Conservation (phyloP, 2,888 invertebrate genomes). For the Chorisops tibialis region DNA sequence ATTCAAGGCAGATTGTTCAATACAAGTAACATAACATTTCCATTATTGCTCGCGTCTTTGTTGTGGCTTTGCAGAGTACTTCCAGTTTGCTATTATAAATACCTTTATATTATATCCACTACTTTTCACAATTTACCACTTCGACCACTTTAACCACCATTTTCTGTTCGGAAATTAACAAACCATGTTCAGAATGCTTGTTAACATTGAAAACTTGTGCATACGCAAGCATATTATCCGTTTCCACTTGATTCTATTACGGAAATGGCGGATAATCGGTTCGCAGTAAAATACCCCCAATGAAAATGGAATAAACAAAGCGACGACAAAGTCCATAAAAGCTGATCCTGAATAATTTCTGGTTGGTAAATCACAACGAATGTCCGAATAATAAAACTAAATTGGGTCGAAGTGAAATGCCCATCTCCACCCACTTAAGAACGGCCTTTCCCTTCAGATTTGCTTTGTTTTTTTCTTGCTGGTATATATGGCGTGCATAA, state of each 20-base stretch:
- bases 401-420: too few species aligned
- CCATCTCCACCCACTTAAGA: too few species aligned
- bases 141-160: not conserved
- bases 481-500: too few species aligned
- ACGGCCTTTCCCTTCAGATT: too few species aligned
- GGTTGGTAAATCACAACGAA: not conserved
- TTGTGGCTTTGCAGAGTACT: too few species aligned
- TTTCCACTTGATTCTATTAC: constrained; percentile 8
- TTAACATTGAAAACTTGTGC: not conserved
- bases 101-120: too few species aligned
- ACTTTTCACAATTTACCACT: not conserved
- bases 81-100: too few species aligned
- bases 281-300: constrained; percentile 5
- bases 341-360: constrained; percentile 6
- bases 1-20: too few species aligned
- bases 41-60: too few species aligned
- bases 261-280: constrained; percentile 9
- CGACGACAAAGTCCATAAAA: constrained; percentile 2
- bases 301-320: constrained; percentile 3
- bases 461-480: too few species aligned
- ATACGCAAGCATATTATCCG: not conserved
- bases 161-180: constrained; percentile 6
- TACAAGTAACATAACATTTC: too few species aligned
- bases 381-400: constrained; percentile 1
- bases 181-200: not conserved